Conservation (phyloP, 2,113 vertebrate species). For the Scomber colias region DNA sequence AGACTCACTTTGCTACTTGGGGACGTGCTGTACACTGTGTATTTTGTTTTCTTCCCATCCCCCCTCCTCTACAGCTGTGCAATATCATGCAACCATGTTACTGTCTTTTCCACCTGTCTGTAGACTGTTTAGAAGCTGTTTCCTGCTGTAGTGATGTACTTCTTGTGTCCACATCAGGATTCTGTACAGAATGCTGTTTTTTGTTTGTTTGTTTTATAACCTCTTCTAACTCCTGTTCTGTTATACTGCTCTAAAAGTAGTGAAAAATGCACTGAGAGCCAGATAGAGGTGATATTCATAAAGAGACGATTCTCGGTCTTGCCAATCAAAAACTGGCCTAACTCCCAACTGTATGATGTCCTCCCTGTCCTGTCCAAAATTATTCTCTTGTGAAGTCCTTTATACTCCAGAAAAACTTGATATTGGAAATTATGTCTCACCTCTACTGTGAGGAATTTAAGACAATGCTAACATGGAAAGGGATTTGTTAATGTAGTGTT, state of each 20-base stretch:
- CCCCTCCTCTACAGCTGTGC: conserved; percentile 65
- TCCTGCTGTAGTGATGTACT: conserved; percentile 61
- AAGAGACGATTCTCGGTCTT: conserved; percentile 51
- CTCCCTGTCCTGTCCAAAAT: conserved; percentile 59
- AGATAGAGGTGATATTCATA: conserved; percentile 35
- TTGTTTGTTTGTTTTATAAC: conserved; percentile 28
- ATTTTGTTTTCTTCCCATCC: conserved; percentile 24
- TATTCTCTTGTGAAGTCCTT: conserved; percentile 33
- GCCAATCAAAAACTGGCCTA: conserved; percentile 45
- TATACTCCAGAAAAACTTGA: conserved; percentile 49
- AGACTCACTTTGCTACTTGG: conserved; percentile 65
- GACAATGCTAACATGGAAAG: conserved; percentile 14
- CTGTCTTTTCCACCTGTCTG: conserved; percentile 45
- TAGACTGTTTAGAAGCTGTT: conserved; percentile 59
- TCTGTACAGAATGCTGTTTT: conserved; percentile 61
- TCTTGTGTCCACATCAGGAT: conserved; percentile 64
- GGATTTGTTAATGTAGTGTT: conserved; percentile 37
- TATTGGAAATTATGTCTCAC: conserved; percentile 38
- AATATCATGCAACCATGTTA: conserved; percentile 71
- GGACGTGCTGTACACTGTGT: conserved; percentile 67
- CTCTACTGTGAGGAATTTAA: conserved; percentile 34
- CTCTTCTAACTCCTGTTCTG: conserved; percentile 13
- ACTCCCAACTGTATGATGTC: conserved; percentile 43
- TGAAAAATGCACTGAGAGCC: conserved; percentile 73
- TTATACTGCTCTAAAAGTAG: conserved; percentile 66